Percentiles rank a stretch among this genome's conserved stretches.
These are phyloP conservation scores for Limosa lapponica DNA, from an alignment of 2,797 vertebrate species.

Conservation along the genomic window DNA sequence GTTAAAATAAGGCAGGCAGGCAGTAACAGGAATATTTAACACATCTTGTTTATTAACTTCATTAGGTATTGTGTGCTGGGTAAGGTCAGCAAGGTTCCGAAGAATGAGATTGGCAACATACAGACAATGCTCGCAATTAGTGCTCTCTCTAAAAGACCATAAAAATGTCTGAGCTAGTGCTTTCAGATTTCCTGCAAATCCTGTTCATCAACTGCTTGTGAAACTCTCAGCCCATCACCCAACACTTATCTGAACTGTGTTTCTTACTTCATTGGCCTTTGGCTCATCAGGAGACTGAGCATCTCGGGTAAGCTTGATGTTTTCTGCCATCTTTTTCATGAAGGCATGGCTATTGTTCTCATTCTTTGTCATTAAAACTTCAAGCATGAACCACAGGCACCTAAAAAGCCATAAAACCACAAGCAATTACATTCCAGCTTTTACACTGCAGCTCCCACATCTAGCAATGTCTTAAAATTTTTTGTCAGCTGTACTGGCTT, in stretches of 20 bases:
- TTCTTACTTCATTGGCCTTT: constrained; percentile 94
- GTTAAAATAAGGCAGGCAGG: not conserved
- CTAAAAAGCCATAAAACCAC: constrained; percentile 73
- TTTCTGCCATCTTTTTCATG: constrained; percentile 98
- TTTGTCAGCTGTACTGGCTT: not conserved
- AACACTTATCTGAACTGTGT: not conserved
- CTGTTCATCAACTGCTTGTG: not conserved
- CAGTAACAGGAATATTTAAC: not conserved
- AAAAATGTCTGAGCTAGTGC: not conserved
- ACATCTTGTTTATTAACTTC: not conserved
- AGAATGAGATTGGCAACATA: not conserved
- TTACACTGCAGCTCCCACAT: not conserved
- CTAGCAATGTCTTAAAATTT: not conserved
- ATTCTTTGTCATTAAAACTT: constrained; percentile 99
- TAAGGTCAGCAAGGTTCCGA: not conserved
- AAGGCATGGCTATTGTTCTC: constrained; percentile 99
- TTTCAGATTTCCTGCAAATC: constrained; percentile 23
- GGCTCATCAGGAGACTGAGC: constrained; percentile 95
- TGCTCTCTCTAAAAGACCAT: not conserved
- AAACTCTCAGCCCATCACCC: constrained; percentile 11
- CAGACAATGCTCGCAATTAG: not conserved
- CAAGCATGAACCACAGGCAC: constrained; percentile 99
- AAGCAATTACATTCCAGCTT: constrained; percentile 8
- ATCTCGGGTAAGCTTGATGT: constrained; percentile 97
- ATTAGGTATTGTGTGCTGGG: not conserved